These are phyloP conservation scores for Ciconia stormi DNA, from an alignment of 2,113 vertebrate species.

Conservation along the genomic window DNA sequence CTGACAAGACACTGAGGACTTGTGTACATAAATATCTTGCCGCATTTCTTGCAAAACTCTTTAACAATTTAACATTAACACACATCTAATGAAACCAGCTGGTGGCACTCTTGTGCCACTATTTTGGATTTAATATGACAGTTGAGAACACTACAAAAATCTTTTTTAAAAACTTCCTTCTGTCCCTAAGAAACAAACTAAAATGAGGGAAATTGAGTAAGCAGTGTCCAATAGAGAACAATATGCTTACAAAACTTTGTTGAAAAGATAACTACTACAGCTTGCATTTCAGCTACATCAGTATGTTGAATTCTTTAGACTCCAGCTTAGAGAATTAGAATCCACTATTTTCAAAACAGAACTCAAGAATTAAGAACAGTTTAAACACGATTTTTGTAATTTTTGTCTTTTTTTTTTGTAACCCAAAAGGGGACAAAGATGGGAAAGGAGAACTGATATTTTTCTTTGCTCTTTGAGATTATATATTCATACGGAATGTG, in stretches of 20 bases:
- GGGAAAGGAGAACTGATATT: background rate
- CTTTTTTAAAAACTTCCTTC: background rate
- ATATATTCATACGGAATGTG: background rate
- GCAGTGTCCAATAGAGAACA: background rate
- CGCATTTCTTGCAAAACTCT: background rate
- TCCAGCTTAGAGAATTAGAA: background rate
- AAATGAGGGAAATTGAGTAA: background rate
- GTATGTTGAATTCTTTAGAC: background rate
- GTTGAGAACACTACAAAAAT: background rate
- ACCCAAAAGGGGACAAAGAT: background rate
- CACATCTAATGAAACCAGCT: conserved; percentile 28
- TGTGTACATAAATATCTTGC: background rate
- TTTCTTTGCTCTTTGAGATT: background rate
- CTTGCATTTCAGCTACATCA: background rate
- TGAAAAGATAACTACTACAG: background rate
- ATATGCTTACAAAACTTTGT: background rate
- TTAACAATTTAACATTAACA: background rate
- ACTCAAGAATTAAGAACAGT: background rate
- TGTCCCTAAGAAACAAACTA: background rate
- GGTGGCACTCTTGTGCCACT: conserved; percentile 58
- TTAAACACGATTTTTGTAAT: background rate
- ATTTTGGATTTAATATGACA: background rate
- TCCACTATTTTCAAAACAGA: background rate
- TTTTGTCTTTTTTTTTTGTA: background rate
- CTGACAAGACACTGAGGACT: background rate